Evolutionary conservation across 2,797 vertebrate genomes (phyloP).

Genomic region (Bufotes viridis): DNA sequence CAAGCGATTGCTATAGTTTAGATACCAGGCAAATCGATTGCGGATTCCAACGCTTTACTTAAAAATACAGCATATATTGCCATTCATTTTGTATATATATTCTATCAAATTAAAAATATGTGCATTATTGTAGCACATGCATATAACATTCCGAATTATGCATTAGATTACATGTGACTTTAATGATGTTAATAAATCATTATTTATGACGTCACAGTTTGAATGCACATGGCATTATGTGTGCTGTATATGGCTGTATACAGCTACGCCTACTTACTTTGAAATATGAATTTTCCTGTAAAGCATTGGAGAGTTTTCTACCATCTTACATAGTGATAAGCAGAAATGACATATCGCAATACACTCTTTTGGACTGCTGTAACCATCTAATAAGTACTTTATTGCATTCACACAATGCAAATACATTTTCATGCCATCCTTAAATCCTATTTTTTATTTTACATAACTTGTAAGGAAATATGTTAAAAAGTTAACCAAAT

Average conservation of each 20-base stretch:
- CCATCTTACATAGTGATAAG: neutral
- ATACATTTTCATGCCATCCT: neutral
- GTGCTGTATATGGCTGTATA: neutral
- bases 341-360: neutral
- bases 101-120: no score
- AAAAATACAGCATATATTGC: neutral
- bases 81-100: no score
- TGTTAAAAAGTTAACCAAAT: neutral
- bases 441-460: neutral
- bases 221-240: neutral
- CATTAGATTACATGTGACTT: no score
- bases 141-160: neutral
- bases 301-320: no score
- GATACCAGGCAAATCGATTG: neutral
- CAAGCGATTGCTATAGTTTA: slow-evolving; percentile 1
- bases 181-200: no score
- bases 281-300: neutral
- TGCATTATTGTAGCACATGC: neutral
- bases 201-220: no score
- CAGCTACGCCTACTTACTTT: neutral
- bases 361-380: neutral
- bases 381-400: neutral
- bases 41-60: neutral
- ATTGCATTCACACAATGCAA: neutral
- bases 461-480: neutral